Percentiles rank a stretch among this genome's conserved stretches.
Conservation (phyloP, 30 jellyfish, hydroid and myxozoan species). For the Aurelia sp. region DNA sequence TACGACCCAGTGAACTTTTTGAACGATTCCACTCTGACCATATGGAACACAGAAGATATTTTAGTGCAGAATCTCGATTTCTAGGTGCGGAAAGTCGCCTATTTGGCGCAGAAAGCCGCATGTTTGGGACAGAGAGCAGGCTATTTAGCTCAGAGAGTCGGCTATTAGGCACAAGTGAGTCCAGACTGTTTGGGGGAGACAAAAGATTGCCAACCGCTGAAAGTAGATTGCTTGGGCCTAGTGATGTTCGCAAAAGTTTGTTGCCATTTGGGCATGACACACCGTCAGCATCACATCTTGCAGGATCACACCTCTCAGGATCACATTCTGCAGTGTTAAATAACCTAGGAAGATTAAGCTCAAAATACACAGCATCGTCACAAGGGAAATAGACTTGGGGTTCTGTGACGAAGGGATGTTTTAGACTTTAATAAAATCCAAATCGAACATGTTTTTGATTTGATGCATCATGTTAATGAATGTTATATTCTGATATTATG, state of each 20-base stretch:
- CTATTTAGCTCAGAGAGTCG: slow-evolving; percentile 43
- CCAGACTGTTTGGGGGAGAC: slow-evolving; percentile 56
- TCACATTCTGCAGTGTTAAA: slow-evolving; percentile 29
- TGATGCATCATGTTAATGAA: no score
- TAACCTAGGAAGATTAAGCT: slow-evolving; percentile 6
- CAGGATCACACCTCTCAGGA: slow-evolving; percentile 52
- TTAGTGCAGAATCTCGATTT: slow-evolving; percentile 34
- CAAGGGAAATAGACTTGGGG: neutral
- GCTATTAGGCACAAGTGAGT: slow-evolving; percentile 35
- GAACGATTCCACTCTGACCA: slow-evolving; percentile 59
- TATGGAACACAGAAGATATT: slow-evolving; percentile 52
- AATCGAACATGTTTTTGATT: no score
- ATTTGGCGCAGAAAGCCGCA: slow-evolving; percentile 52
- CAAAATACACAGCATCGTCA: neutral
- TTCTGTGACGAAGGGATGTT: no score
- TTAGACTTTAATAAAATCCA: no score
- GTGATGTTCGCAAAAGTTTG: slow-evolving; percentile 44
- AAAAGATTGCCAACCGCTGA: slow-evolving; percentile 44
- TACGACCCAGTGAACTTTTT: slow-evolving; percentile 46
- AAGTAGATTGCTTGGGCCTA: slow-evolving; percentile 46
- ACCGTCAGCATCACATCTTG: slow-evolving; percentile 49
- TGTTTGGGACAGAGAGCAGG: slow-evolving; percentile 1
- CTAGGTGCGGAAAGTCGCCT: slow-evolving; percentile 52
- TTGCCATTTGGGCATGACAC: slow-evolving; percentile 70
- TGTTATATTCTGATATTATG: no score